These are phyloP conservation scores for Syngnathus typhle DNA, from an alignment of 2,113 vertebrate species.

Conservation along the genomic window DNA sequence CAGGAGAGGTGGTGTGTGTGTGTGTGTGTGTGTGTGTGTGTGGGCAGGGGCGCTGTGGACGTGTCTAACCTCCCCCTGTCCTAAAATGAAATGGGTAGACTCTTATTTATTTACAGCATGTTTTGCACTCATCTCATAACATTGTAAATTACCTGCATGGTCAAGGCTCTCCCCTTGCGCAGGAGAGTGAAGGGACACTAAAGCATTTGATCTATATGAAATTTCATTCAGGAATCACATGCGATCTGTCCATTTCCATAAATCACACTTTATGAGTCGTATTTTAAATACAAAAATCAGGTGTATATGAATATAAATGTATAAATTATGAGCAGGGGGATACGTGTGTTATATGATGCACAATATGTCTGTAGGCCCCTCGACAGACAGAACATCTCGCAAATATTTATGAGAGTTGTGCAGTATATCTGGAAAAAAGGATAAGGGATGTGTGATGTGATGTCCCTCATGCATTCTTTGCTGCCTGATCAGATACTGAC, in stretches of 20 bases:
- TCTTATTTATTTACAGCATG: constrained; percentile 79
- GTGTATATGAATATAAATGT: constrained; percentile 71
- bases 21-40: not conserved
- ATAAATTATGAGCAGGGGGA: constrained; percentile 63
- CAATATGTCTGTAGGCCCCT: constrained; percentile 59
- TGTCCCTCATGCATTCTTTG: constrained; percentile 43
- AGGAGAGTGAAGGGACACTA: constrained; percentile 46
- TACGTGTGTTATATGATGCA: constrained; percentile 56
- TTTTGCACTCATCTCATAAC: constrained; percentile 76
- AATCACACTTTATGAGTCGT: constrained; percentile 71
- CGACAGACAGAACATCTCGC: constrained; percentile 49
- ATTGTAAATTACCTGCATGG: constrained; percentile 75
- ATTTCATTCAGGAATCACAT: constrained; percentile 76
- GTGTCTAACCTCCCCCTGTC: constrained; percentile 30
- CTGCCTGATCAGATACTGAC: constrained; percentile 34
- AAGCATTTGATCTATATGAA: constrained; percentile 70
- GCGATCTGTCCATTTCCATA: constrained; percentile 77
- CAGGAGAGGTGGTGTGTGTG: not conserved
- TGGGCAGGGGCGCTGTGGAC: not conserved
- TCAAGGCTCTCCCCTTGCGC: constrained; percentile 68
- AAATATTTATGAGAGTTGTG: constrained; percentile 66
- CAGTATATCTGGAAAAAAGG: constrained; percentile 48
- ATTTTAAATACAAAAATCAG: constrained; percentile 75
- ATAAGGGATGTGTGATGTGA: constrained; percentile 49
- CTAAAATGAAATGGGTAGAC: constrained; percentile 68